Evolutionary conservation across 1,140 invertebrate species (phyloP).

Genomic region (Drosophila sechellia): DNA sequence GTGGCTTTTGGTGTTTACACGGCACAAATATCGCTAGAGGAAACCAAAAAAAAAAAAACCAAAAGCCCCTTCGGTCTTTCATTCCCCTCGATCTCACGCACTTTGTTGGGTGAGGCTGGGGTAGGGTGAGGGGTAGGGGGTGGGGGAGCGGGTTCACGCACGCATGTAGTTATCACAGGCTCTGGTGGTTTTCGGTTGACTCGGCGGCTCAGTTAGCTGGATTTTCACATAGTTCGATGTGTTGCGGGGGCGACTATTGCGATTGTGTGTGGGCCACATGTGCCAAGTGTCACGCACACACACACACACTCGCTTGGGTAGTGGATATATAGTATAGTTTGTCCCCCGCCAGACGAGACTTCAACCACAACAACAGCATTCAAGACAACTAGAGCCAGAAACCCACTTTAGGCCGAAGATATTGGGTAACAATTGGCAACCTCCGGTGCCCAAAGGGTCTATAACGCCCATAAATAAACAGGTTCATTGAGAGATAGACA

Average conservation of each 20-base stretch:
- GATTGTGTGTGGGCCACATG: slow-evolving; percentile 73
- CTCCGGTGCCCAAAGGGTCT: slow-evolving; percentile 20
- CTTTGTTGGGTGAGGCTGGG: not conserved
- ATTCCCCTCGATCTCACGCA: slow-evolving; percentile 14
- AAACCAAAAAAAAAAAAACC: slow-evolving; percentile 49
- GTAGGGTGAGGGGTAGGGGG: slow-evolving; percentile 1
- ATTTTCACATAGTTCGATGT: slow-evolving; percentile 55
- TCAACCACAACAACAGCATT: slow-evolving; percentile 18
- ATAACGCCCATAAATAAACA: slow-evolving; percentile 20
- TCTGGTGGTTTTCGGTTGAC: slow-evolving; percentile 43
- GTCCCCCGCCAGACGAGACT: slow-evolving; percentile 29
- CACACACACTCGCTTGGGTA: slow-evolving; percentile 14
- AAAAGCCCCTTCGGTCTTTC: slow-evolving; percentile 4
- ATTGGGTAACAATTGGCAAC: slow-evolving; percentile 70
- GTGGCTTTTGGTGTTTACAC: slow-evolving; percentile 35
- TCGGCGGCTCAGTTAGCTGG: slow-evolving; percentile 39
- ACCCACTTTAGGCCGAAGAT: slow-evolving; percentile 66
- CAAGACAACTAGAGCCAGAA: slow-evolving; percentile 27
- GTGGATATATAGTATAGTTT: slow-evolving; percentile 3
- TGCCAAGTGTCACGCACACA: slow-evolving; percentile 75
- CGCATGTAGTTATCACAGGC: slow-evolving; percentile 61
- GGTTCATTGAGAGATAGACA: not conserved
- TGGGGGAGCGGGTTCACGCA: slow-evolving; percentile 6
- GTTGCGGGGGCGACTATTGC: slow-evolving; percentile 64
- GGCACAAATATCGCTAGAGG: slow-evolving; percentile 49